Conservation (phyloP, 92 coral and sea anemone species). For the Palythoa heliodiscus region DNA sequence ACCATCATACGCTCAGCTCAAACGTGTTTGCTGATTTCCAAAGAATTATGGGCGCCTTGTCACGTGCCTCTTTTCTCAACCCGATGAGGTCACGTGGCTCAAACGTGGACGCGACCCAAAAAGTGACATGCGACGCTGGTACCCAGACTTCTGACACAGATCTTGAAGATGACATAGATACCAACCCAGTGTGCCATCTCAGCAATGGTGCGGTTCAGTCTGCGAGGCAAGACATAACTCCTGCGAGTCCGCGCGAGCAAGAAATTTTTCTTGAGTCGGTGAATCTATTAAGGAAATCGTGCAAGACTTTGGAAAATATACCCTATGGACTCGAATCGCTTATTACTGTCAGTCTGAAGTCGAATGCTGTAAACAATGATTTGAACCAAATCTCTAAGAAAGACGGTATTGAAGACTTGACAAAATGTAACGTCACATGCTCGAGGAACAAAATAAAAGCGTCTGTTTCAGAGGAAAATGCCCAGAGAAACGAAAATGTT, state of each 20-base stretch:
- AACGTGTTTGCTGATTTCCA: constrained; percentile 18
- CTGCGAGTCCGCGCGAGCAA: constrained; percentile 31
- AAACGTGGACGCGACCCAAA: background rate
- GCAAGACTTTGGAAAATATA: background rate
- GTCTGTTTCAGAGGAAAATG: background rate
- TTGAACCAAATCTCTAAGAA: background rate
- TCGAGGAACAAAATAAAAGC: background rate
- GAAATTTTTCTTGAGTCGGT: constrained; percentile 36
- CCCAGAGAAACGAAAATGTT: background rate
- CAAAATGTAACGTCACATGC: background rate
- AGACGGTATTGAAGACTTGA: background rate
- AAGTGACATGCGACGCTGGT: constrained; percentile 17
- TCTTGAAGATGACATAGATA: background rate
- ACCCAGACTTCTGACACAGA: constrained; percentile 35
- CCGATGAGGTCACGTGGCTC: background rate
- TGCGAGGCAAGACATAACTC: background rate
- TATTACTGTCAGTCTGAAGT: background rate
- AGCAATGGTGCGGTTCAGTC: background rate
- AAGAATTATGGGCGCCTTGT: constrained; percentile 1
- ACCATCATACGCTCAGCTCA: background rate
- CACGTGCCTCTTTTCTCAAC: constrained; percentile 12
- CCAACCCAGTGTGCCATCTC: background rate
- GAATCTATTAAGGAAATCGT: constrained; percentile 20
- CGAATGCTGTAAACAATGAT: background rate
- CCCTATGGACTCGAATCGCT: background rate